These are phyloP conservation scores for Capra hircus DNA, from an alignment of 2,113 vertebrate species.

Conservation along the genomic window DNA sequence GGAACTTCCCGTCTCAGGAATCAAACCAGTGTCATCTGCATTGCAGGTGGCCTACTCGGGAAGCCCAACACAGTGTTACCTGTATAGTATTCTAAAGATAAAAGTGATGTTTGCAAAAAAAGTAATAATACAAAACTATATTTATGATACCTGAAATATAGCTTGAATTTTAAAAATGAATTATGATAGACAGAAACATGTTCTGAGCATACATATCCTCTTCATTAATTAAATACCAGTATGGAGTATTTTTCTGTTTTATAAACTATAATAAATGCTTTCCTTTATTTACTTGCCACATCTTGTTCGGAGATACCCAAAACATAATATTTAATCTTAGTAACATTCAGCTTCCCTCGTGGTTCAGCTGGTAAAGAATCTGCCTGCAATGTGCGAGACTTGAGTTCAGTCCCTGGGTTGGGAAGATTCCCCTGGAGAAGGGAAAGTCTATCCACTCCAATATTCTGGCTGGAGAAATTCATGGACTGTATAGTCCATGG, in stretches of 20 bases:
- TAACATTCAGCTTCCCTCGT: not conserved
- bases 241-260: not conserved
- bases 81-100: not conserved
- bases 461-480: not conserved
- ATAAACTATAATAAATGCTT: not conserved
- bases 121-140: not conserved
- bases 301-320: not conserved
- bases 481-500: not conserved
- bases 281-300: not conserved
- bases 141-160: not conserved
- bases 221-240: not conserved
- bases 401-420: not conserved
- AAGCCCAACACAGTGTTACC: not conserved
- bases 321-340: not conserved
- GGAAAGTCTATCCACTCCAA: not conserved
- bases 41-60: not conserved
- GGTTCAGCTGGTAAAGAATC: not conserved
- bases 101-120: not conserved
- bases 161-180: not conserved
- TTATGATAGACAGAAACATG: not conserved
- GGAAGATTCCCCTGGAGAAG: not conserved
- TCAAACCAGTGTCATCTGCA: not conserved
- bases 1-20: accelerated
- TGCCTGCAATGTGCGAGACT: not conserved
- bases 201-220: not conserved